Percentiles rank a stretch among this genome's conserved stretches.
These are phyloP conservation scores for Neodontobutis hainanensis DNA, from an alignment of 2,113 vertebrate genomes.

Conservation along the genomic window DNA sequence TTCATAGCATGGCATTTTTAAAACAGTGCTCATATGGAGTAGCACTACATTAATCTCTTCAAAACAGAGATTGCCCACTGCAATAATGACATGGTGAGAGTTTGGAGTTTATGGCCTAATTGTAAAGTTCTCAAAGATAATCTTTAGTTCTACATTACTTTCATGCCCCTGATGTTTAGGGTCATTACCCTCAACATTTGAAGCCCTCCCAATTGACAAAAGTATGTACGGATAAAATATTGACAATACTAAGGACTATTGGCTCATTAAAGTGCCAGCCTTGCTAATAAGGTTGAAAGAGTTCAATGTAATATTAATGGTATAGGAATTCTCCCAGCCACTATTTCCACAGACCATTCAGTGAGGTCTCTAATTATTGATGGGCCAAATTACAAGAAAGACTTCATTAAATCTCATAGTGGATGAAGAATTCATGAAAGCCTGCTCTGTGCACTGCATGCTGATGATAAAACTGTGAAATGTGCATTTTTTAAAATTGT, in stretches of 20 bases:
- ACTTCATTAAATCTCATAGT: slow-evolving; percentile 67
- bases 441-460: slow-evolving; percentile 39
- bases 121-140: background rate
- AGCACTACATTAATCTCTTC: background rate
- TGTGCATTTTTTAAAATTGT: slow-evolving; percentile 31
- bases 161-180: slow-evolving; percentile 29
- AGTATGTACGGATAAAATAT: slow-evolving; percentile 67
- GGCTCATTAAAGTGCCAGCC: slow-evolving; percentile 66
- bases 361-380: slow-evolving; percentile 75
- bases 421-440: slow-evolving; percentile 74
- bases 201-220: slow-evolving; percentile 44
- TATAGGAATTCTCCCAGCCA: slow-evolving; percentile 59
- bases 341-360: slow-evolving; percentile 71
- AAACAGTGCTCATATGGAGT: background rate
- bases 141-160: slow-evolving; percentile 15
- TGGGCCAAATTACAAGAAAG: slow-evolving; percentile 71
- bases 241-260: slow-evolving; percentile 68
- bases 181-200: slow-evolving; percentile 44
- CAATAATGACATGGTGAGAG: slow-evolving; percentile 12
- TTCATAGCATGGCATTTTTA: slow-evolving; percentile 5
- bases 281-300: slow-evolving; percentile 69
- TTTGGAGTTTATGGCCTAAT: slow-evolving; percentile 2
- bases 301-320: slow-evolving; percentile 76
- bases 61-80: background rate
- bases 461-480: slow-evolving; percentile 55